Conservation (phyloP, 1,140 invertebrate species). For the Holcopasites calliopsidis region DNA sequence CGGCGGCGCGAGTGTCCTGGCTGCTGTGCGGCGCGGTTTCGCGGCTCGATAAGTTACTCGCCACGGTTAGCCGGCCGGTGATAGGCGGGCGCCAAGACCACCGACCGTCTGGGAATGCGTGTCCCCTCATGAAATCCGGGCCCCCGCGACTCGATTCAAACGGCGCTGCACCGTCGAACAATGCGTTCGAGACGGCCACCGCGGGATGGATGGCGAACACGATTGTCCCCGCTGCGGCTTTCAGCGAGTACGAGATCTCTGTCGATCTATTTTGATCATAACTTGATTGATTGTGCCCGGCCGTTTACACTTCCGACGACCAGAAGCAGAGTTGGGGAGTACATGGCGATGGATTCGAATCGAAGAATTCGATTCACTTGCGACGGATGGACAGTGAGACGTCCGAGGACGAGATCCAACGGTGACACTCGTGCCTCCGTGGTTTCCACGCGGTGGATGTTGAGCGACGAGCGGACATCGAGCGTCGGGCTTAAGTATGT, state of each 20-base stretch:
- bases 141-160: slow-evolving; percentile 54
- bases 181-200: slow-evolving; percentile 52
- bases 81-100: slow-evolving; percentile 74
- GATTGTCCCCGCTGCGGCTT: slow-evolving; percentile 6
- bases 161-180: slow-evolving; percentile 69
- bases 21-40: slow-evolving; percentile 60
- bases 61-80: slow-evolving; percentile 63
- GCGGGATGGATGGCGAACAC: slow-evolving; percentile 46
- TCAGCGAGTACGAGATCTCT: background rate
- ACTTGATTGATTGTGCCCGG: too few relatives aligned
- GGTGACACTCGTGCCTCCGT: slow-evolving; percentile 18
- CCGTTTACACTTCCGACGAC: too few relatives aligned
- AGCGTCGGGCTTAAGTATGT: slow-evolving; percentile 22
- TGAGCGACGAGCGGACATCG: slow-evolving; percentile 23
- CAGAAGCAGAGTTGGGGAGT: too few relatives aligned
- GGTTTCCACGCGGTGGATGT: background rate
- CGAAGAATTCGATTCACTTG: background rate
- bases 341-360: slow-evolving; percentile 4
- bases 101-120: slow-evolving; percentile 75
- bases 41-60: slow-evolving; percentile 69
- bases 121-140: slow-evolving; percentile 66
- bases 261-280: background rate
- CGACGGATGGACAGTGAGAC: background rate
- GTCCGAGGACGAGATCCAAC: background rate
- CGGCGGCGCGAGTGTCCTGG: slow-evolving; percentile 21